Evolutionary conservation across 2,797 vertebrate genomes (phyloP), one percentile per base, ranked within the genome.

Genomic region (Pseudotriccus pelzelni): DNA sequence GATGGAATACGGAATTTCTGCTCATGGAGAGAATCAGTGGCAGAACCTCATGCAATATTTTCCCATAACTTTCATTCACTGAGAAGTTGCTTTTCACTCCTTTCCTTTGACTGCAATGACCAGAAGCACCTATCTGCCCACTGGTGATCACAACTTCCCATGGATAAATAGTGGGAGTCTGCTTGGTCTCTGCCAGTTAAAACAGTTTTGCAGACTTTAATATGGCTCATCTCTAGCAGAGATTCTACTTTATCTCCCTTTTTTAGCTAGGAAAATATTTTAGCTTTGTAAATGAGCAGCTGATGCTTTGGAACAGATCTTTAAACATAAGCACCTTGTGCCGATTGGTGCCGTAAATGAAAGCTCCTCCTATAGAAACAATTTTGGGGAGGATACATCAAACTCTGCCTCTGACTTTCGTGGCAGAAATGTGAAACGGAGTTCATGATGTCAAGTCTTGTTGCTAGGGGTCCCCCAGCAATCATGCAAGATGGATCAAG

Each of bases 221-320:
- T 50, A 67, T n/a, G 44, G 74, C 63, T 95, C 88, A 92, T 87
- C 92, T 92, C 77, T 32, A 73, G 86, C 77, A 87, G 70, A 81
- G 82, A 79, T 87, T 76, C 52, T 63, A 49, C 47, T 95, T 94
- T 90, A 78, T 86, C 62, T 3, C 16, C 32, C 28, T 43, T n/a
- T 70, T 86, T 88, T 67, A 66, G 25, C 63, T 69, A 84, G 43
- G 50, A 90, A 94, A 94, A 73, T 88, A 88, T 94, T 90, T 91
- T 62, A 86, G 28, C 50, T 47, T 79, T 90, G 80, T 80, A 88
- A 96, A 88, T 56, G 66, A 91, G 58, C 52, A 62, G 66, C 14
- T 47, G 55, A 41, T 67, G 23, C 76, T 68, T 84, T 68, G 67
- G 69, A 88, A 78, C 22, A 86, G 60, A 73, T 66, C 87, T 93